These are phyloP conservation scores for Eubasilissa splendida DNA, from an alignment of 2,888 invertebrate species.

Conservation along the genomic window DNA sequence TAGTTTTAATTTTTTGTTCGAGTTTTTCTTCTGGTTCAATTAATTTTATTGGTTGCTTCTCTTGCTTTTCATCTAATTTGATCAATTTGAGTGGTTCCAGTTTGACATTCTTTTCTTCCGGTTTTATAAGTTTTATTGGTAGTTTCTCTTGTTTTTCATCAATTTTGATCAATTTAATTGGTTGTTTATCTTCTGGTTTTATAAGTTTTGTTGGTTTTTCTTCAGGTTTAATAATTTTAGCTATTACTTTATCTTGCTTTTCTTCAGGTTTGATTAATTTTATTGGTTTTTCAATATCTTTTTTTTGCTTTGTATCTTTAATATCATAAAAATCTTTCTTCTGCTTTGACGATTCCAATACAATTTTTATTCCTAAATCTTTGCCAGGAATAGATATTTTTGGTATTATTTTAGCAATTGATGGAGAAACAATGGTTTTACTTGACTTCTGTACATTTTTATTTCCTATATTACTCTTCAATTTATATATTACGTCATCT, in stretches of 20 bases:
- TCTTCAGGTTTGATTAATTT: no score
- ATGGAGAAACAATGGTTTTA: background rate
- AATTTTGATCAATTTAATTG: background rate
- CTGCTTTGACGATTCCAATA: no score
- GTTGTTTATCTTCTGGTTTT: background rate
- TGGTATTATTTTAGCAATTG: no score
- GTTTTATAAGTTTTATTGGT: background rate
- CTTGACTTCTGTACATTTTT: background rate
- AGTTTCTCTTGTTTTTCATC: background rate
- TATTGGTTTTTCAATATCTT: no score
- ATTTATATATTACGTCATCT: conserved; percentile 34
- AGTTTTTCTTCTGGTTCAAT: background rate
- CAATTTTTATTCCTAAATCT: no score
- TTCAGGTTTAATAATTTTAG: no score
- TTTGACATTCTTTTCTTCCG: background rate
- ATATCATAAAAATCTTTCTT: no score
- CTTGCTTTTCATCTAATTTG: background rate
- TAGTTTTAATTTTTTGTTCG: conserved; percentile 14
- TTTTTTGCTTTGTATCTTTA: no score
- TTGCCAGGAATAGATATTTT: no score
- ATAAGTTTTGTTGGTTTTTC: background rate
- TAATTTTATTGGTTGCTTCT: background rate
- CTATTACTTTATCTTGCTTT: no score
- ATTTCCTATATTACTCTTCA: background rate
- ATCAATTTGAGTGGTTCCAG: background rate